Evolutionary conservation across 2,113 vertebrate genomes (phyloP).

Genomic region (Charadrius vociferus): DNA sequence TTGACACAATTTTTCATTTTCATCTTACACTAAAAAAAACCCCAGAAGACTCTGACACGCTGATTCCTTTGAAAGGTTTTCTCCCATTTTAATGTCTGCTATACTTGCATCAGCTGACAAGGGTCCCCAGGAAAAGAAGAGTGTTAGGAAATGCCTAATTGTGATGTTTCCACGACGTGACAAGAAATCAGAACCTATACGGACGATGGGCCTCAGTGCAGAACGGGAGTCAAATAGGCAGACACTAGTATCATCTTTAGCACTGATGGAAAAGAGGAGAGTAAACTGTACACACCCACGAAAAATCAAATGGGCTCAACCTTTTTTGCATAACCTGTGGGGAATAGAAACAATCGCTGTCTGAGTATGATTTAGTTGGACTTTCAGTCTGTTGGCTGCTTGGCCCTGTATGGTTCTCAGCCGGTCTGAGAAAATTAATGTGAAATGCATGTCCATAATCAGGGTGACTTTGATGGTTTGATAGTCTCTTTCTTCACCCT

Average conservation of each 20-base stretch:
- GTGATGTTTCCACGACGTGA: conserved; percentile 4
- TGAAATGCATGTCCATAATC: background rate
- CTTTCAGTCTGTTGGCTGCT: background rate
- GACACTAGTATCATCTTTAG: background rate
- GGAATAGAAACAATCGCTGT: background rate
- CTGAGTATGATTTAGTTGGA: background rate
- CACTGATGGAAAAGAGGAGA: background rate
- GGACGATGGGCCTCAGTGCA: background rate
- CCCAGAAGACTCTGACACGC: background rate
- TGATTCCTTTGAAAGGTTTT: background rate
- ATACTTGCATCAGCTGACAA: background rate
- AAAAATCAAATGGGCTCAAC: background rate
- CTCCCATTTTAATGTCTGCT: background rate
- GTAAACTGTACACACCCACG: fast-evolving
- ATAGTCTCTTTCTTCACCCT: background rate
- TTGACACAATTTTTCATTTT: background rate
- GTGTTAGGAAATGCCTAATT: background rate
- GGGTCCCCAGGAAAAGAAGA: background rate
- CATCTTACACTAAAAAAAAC: background rate
- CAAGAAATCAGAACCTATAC: background rate
- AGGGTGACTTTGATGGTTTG: background rate
- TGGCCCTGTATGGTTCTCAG: background rate
- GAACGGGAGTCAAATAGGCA: background rate
- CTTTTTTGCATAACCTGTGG: background rate
- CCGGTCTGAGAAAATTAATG: background rate